phyloP scores from a whole-genome alignment of 2,888 invertebrate genomes.

The Plebejus anna region DNA sequence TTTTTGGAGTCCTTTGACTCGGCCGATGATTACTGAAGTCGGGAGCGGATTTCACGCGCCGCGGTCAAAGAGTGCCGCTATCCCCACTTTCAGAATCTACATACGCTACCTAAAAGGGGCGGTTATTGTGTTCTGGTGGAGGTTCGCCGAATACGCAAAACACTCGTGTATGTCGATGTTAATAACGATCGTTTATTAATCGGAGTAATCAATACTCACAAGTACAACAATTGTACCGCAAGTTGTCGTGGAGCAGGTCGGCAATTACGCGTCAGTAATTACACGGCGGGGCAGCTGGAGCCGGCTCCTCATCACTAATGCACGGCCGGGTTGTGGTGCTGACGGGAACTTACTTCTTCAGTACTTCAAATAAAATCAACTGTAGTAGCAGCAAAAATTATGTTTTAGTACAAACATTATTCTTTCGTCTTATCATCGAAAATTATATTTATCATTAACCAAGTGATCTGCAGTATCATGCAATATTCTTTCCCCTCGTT shows the following conservation, averaged over 20 bases:
- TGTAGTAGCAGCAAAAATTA: no score
- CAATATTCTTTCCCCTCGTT: neutral
- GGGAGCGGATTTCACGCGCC: constrained; percentile 45
- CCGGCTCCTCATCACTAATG: neutral
- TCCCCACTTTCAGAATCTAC: neutral
- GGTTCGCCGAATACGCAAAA: neutral
- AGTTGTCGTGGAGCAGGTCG: neutral
- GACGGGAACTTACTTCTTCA: neutral
- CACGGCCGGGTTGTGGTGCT: neutral
- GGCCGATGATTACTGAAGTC: constrained; percentile 55
- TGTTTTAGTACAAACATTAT: no score
- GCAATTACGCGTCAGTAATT: neutral
- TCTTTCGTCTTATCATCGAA: no score
- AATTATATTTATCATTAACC: neutral
- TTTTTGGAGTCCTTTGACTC: constrained; percentile 49
- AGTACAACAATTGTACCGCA: neutral
- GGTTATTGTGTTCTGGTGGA: no score
- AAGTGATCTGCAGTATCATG: neutral
- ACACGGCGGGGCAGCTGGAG: neutral
- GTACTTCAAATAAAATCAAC: no score
- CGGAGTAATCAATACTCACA: neutral
- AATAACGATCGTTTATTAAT: neutral
- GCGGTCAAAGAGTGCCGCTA: constrained; percentile 31
- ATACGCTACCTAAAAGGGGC: neutral
- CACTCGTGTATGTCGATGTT: neutral